phyloP scores from a whole-genome alignment of 2,113 vertebrate genomes.

The Tor tambroides region DNA sequence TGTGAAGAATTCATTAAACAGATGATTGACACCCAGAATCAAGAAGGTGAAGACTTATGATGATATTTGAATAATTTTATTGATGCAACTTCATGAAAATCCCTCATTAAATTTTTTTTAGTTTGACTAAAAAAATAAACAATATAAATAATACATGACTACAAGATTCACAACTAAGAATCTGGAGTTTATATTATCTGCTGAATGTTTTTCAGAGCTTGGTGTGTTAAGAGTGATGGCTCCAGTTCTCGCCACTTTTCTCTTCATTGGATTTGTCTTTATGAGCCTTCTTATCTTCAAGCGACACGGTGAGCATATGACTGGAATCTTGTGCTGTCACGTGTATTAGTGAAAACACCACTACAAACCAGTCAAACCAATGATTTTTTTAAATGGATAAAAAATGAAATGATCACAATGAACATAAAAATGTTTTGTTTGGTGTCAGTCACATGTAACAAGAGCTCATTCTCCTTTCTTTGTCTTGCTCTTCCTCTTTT shows the following conservation, averaged over 20 bases:
- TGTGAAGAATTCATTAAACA: neutral
- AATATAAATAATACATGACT: too few species aligned
- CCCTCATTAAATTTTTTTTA: too few species aligned
- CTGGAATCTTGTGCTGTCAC: neutral
- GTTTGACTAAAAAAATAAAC: too few species aligned
- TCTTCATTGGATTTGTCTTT: constrained; percentile 34
- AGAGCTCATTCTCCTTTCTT: neutral
- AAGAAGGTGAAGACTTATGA: constrained; percentile 1
- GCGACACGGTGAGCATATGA: constrained; percentile 1
- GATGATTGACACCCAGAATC: neutral
- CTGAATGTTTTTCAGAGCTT: constrained; percentile 2
- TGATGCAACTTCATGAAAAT: neutral
- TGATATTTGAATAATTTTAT: neutral
- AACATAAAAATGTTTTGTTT: neutral
- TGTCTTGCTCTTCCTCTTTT: neutral
- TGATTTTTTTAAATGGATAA: neutral
- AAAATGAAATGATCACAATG: neutral
- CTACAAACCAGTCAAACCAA: neutral
- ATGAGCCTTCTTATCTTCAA: constrained; percentile 35
- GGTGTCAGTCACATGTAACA: neutral
- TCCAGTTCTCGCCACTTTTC: neutral
- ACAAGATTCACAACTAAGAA: neutral
- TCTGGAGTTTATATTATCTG: neutral
- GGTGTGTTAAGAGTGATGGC: neutral
- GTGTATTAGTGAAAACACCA: neutral